These are phyloP conservation scores for Syngnathoides biaculeatus DNA, from an alignment of 2,113 vertebrate species.

Conservation along the genomic window DNA sequence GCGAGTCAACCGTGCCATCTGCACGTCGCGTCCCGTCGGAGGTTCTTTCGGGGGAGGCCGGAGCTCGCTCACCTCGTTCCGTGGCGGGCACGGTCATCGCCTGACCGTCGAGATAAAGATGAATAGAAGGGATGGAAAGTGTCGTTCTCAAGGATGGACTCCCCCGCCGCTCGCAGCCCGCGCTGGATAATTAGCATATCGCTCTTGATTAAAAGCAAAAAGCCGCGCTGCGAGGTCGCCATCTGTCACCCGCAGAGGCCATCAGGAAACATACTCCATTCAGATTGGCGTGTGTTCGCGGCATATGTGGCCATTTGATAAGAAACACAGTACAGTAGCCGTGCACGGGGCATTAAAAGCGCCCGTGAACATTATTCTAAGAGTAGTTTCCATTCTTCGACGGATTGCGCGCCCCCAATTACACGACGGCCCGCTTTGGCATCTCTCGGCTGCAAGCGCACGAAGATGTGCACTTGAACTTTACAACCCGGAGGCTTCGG, in stretches of 20 bases:
- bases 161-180: constrained; percentile 55
- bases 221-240: constrained; percentile 80
- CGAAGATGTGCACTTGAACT: constrained; percentile 46
- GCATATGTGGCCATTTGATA: constrained; percentile 24
- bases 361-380: constrained; percentile 33
- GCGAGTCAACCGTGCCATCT: constrained; percentile 36
- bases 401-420: constrained; percentile 18
- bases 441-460: constrained; percentile 30
- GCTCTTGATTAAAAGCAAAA: constrained; percentile 87
- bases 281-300: constrained; percentile 17
- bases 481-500: constrained; percentile 35
- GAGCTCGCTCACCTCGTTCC: constrained; percentile 17
- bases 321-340: constrained; percentile 22
- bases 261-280: constrained; percentile 61
- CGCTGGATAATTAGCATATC: constrained; percentile 84
- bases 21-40: constrained; percentile 45
- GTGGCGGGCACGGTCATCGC: constrained; percentile 29
- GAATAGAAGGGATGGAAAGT: not conserved
- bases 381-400: constrained; percentile 26
- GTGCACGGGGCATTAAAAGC: constrained; percentile 18
- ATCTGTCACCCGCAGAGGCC: constrained; percentile 83
- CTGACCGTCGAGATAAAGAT: constrained; percentile 13
- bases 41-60: constrained; percentile 16
- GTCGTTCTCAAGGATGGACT: constrained; percentile 28
- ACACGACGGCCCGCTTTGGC: constrained; percentile 8